Conservation (phyloP, 2,113 vertebrate genomes). For the Coreoperca whiteheadi region DNA sequence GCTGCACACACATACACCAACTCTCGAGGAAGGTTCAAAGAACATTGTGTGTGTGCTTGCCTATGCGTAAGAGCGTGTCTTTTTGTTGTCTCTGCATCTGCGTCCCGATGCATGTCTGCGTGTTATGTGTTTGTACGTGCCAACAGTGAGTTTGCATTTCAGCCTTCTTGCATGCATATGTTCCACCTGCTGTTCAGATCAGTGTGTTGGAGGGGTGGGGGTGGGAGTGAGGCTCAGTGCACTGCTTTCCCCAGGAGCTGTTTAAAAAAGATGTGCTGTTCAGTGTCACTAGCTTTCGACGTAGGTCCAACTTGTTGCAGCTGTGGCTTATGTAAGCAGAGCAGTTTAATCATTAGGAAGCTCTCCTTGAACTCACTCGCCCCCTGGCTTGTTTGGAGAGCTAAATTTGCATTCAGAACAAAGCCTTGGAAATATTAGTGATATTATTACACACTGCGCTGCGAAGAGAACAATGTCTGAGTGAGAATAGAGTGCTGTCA, state of each 20-base stretch:
- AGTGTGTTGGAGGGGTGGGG: background rate
- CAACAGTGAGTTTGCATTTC: conserved; percentile 54
- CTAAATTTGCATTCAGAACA: conserved; percentile 71
- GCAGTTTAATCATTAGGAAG: conserved; percentile 77
- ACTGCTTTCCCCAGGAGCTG: conserved; percentile 49
- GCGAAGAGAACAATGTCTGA: conserved; percentile 58
- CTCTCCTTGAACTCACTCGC: conserved; percentile 74
- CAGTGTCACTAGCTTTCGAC: conserved; percentile 52
- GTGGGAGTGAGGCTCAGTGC: conserved; percentile 31
- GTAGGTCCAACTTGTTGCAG: conserved; percentile 70
- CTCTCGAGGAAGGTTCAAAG: conserved; percentile 58
- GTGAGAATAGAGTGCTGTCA: conserved; percentile 47
- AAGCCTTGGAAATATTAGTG: conserved; percentile 63
- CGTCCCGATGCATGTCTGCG: background rate
- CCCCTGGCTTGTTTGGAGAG: conserved; percentile 71
- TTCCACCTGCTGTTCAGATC: conserved; percentile 56
- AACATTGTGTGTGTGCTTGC: conserved; percentile 8
- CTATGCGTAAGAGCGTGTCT: background rate
- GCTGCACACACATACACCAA: conserved; percentile 17
- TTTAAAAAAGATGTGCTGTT: conserved; percentile 62
- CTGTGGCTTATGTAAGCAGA: conserved; percentile 63
- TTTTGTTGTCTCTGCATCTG: conserved; percentile 28
- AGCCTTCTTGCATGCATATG: conserved; percentile 50
- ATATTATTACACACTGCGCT: conserved; percentile 47
- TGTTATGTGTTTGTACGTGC: conserved; percentile 37